Conservation (phyloP, 2,888 invertebrate species). For the Caenorhabditis drosophilae region DNA sequence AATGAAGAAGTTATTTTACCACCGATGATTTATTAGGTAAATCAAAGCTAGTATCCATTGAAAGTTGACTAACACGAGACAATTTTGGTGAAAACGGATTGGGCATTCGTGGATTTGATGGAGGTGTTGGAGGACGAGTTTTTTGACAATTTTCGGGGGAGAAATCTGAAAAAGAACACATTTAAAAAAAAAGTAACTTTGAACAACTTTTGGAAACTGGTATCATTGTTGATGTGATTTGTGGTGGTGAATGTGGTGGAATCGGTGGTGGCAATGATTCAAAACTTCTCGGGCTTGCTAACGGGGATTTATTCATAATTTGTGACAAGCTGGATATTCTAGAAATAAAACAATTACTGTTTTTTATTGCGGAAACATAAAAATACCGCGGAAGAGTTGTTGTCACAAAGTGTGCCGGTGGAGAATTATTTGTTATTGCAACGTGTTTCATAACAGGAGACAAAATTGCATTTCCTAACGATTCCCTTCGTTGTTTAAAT, state of each 20-base stretch:
- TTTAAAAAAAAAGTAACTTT: too few relatives aligned
- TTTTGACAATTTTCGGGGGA: conserved; percentile 6
- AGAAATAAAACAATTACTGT: too few relatives aligned
- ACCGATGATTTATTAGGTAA: too few relatives aligned
- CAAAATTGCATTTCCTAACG: conserved; percentile 10
- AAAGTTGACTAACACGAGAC: too few relatives aligned
- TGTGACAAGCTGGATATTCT: conserved; percentile 13
- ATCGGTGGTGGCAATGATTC: conserved; percentile 15
- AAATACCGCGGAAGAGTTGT: too few relatives aligned
- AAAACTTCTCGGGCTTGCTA: background rate
- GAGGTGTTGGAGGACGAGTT: conserved; percentile 30
- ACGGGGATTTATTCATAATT: conserved; percentile 4
- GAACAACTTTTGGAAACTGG: background rate
- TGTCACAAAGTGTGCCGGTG: conserved; percentile 13
- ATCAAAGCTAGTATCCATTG: too few relatives aligned
- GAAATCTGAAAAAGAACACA: too few relatives aligned
- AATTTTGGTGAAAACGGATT: conserved; percentile 31
- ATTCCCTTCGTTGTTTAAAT: conserved; percentile 7
- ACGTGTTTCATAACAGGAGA: conserved; percentile 20
- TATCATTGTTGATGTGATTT: conserved; percentile 19
- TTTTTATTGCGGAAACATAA: too few relatives aligned
- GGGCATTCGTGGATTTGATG: conserved; percentile 13
- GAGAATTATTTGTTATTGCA: conserved; percentile 28
- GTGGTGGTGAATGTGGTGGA: conserved; percentile 21
- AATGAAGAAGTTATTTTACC: too few relatives aligned